These are phyloP conservation scores for Cydia pomonella DNA, from an alignment of 1,140 invertebrate genomes.

Conservation along the genomic window DNA sequence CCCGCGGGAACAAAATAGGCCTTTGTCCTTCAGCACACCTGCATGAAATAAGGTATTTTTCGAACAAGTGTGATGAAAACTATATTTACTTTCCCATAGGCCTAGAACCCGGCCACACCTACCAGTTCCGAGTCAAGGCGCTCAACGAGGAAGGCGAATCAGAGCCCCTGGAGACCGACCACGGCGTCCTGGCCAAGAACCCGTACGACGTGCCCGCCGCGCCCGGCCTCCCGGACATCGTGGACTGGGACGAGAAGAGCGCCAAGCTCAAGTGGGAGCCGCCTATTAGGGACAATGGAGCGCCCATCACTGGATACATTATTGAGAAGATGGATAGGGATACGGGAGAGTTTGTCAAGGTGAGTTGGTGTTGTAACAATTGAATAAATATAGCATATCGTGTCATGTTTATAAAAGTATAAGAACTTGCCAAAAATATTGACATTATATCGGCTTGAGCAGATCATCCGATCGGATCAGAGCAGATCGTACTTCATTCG, in stretches of 20 bases:
- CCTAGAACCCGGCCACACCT: slow-evolving; percentile 95
- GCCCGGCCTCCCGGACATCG: slow-evolving; percentile 94
- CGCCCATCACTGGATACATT: slow-evolving; percentile 97
- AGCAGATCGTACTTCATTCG: too few species aligned
- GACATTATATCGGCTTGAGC: too few species aligned
- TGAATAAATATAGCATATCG: too few species aligned
- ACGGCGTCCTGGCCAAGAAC: slow-evolving; percentile 95
- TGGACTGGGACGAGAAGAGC: slow-evolving; percentile 95
- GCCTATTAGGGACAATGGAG: slow-evolving; percentile 96
- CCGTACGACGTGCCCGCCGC: slow-evolving; percentile 94
- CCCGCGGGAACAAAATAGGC: too few species aligned
- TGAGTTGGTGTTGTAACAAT: too few species aligned
- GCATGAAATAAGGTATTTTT: too few species aligned
- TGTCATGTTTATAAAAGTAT: too few species aligned
- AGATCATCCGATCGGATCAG: too few species aligned
- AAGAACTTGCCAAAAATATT: too few species aligned
- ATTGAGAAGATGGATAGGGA: slow-evolving; percentile 86
- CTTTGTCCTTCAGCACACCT: too few species aligned
- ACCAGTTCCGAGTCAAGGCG: slow-evolving; percentile 97
- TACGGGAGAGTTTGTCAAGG: slow-evolving; percentile 82
- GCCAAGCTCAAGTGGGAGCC: slow-evolving; percentile 98
- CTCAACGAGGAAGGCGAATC: slow-evolving; percentile 98
- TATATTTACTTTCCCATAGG: slow-evolving; percentile 82
- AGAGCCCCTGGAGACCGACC: slow-evolving; percentile 93
- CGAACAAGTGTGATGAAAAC: too few species aligned